A percentile compares a stretch with the other conserved stretches of the same genome.
phyloP scores from a whole-genome alignment of 1,140 invertebrate species.

The Cotesia chilonis region DNA sequence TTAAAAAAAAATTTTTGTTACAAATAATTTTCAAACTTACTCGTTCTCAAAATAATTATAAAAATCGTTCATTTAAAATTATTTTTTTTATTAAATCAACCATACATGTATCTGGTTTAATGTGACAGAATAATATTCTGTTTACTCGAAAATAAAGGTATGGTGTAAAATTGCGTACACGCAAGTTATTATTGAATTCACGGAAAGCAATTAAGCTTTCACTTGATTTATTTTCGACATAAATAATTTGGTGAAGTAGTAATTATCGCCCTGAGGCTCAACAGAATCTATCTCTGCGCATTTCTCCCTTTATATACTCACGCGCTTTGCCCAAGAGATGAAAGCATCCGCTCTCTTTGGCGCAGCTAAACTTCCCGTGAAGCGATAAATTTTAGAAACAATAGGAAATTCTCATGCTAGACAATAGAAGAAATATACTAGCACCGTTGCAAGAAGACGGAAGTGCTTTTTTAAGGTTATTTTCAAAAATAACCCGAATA shows the following conservation, averaged over 20 bases:
- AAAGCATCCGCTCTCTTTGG: slow-evolving; percentile 58
- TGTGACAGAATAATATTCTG: slow-evolving; percentile 9
- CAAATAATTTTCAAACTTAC: no score
- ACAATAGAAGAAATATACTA: slow-evolving; percentile 62
- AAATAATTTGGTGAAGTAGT: slow-evolving; percentile 63
- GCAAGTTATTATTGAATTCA: slow-evolving; percentile 46
- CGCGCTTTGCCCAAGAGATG: slow-evolving; percentile 45
- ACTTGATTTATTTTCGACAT: slow-evolving; percentile 60
- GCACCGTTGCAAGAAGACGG: slow-evolving; percentile 43
- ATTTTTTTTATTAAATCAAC: neutral
- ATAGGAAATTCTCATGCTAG: slow-evolving; percentile 61
- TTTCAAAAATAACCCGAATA: slow-evolving; percentile 17
- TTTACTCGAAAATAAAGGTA: neutral
- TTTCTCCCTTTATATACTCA: slow-evolving; percentile 21
- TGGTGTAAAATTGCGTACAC: slow-evolving; percentile 43
- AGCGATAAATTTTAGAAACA: slow-evolving; percentile 64
- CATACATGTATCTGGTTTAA: neutral
- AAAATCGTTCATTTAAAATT: no score
- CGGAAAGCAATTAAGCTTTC: slow-evolving; percentile 60
- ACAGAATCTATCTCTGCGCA: slow-evolving; percentile 25
- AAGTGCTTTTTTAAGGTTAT: slow-evolving; percentile 40
- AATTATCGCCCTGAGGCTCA: slow-evolving; percentile 53
- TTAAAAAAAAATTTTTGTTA: no score
- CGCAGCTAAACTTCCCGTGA: slow-evolving; percentile 60
- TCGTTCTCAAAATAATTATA: no score